Conservation (phyloP, 1,140 invertebrate genomes). For the Hyphantria cunea region DNA sequence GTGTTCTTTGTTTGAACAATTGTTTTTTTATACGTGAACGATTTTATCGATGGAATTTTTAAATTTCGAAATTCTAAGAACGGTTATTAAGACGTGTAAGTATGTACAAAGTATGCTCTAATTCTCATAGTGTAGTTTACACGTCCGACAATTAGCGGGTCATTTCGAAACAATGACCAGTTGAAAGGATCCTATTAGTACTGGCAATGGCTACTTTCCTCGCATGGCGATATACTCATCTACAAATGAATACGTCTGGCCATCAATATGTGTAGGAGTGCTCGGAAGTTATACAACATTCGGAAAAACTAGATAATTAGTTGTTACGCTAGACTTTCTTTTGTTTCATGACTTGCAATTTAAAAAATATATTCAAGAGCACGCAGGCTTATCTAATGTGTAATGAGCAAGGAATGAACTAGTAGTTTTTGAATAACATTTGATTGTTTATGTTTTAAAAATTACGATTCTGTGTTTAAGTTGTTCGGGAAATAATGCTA, state of each 20-base stretch:
- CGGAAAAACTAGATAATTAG: slow-evolving; percentile 16
- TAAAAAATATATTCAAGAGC: too few species aligned
- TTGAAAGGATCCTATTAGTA: slow-evolving; percentile 38
- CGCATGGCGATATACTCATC: slow-evolving; percentile 4
- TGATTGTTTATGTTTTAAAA: too few species aligned
- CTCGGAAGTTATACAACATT: slow-evolving; percentile 25
- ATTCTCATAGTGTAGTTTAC: slow-evolving; percentile 23
- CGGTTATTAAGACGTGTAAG: too few species aligned
- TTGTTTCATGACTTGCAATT: neutral
- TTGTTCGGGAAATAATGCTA: too few species aligned
- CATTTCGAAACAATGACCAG: slow-evolving; percentile 39
- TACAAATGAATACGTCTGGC: slow-evolving; percentile 27
- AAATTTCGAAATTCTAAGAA: too few species aligned
- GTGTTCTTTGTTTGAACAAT: too few species aligned
- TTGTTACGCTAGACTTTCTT: slow-evolving; percentile 8
- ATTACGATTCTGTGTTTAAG: too few species aligned
- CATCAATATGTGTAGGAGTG: slow-evolving; percentile 14
- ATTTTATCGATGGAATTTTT: too few species aligned
- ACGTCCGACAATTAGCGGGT: slow-evolving; percentile 34
- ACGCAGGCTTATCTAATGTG: too few species aligned
- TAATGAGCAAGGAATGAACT: too few species aligned
- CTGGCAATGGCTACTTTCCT: slow-evolving; percentile 29
- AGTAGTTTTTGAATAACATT: too few species aligned
- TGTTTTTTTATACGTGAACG: too few species aligned
- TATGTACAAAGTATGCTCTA: slow-evolving; percentile 18